Percentiles rank a stretch among this genome's conserved stretches.
phyloP scores from a whole-genome alignment of 2,888 invertebrate species.

The Drosophila differens region DNA sequence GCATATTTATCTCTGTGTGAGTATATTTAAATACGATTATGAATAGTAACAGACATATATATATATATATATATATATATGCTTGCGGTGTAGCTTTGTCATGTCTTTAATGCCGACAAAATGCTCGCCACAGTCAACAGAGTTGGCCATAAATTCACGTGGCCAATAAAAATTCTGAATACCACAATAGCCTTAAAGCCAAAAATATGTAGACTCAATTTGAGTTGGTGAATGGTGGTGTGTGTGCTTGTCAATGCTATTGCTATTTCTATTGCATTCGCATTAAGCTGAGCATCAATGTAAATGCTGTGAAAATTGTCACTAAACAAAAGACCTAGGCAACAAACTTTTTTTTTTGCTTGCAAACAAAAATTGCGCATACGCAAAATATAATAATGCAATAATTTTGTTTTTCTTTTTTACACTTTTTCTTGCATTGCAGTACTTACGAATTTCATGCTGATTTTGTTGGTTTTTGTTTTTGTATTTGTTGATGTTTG shows the following conservation, averaged over 20 bases:
- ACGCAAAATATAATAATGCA: slow-evolving; percentile 32
- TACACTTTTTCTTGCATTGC: slow-evolving; percentile 21
- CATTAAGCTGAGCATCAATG: slow-evolving; percentile 32
- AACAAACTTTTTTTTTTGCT: slow-evolving; percentile 54
- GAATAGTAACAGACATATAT: slow-evolving; percentile 5
- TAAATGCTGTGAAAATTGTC: slow-evolving; percentile 63
- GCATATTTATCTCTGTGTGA: slow-evolving; percentile 9
- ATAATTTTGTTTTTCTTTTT: slow-evolving; percentile 13
- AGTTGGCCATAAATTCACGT: slow-evolving; percentile 72
- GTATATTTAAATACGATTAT: slow-evolving; percentile 26
- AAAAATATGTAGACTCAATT: slow-evolving; percentile 49
- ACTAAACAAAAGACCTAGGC: slow-evolving; percentile 72
- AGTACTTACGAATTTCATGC: slow-evolving; percentile 78
- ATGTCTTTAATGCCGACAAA: slow-evolving; percentile 56
- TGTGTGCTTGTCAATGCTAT: slow-evolving; percentile 35
- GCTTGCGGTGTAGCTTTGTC: slow-evolving; percentile 56
- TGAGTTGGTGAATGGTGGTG: slow-evolving; percentile 26
- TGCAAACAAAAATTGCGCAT: slow-evolving; percentile 37
- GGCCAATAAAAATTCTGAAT: slow-evolving; percentile 76
- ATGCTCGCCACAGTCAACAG: slow-evolving; percentile 44
- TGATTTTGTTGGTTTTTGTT: slow-evolving; percentile 55
- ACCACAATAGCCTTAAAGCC: slow-evolving; percentile 40
- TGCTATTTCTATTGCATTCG: slow-evolving; percentile 30
- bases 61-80: slow-evolving; percentile 17
- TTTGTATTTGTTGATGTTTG: slow-evolving; percentile 21